Evolutionary conservation across 2,113 vertebrate species (phyloP), one percentile per base, ranked within the genome.

Genomic region (Glareola pratincola): DNA sequence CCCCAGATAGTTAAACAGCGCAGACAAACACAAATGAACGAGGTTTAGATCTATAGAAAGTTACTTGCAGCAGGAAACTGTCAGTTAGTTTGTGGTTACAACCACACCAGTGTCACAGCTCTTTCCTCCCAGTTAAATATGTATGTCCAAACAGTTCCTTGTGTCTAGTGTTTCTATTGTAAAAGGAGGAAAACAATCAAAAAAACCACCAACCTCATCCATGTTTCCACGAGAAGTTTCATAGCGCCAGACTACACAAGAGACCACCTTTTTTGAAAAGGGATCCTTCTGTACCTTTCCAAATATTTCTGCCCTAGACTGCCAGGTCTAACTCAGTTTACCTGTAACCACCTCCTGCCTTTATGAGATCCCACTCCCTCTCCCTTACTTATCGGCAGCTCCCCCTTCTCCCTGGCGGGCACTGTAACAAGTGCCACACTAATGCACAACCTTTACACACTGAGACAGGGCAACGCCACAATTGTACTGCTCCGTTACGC

Each of bases 41-140:
- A 88, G 59, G 71, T 74, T 96, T 41, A 90, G 37, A 71, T 29
- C 84, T 97, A 88, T 26, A 90, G 80, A 90, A 95, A 90, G 91
- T 57, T 73, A 82, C 88, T 85, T 74, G 90, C 77, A 95, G 95
- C 96, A 72, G 93, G 91, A 97, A 97, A 78, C 88, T 76, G 97
- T 92, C 95, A 78, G 95, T 60, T 92, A 86, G 84, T 67, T 88
- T 96, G 94, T 74, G 94, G 94, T 97, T 96, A 91, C 89, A 96
- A 97, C 95, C 72, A 93, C 94, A 92, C 83, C 72, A 71, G 43
- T 73, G 83, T 80, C 77, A 53, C 86, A 62, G 91, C 76, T 62
- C 57, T 66, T 96, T 97, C 95, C 96, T 96, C 79, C 73, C 45
- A 54, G 80, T 76, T 83, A 91, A 95, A 95, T 26, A 47, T 0